phyloP scores from a whole-genome alignment of 2,888 invertebrate species.

The Auanema freiburgensis region DNA sequence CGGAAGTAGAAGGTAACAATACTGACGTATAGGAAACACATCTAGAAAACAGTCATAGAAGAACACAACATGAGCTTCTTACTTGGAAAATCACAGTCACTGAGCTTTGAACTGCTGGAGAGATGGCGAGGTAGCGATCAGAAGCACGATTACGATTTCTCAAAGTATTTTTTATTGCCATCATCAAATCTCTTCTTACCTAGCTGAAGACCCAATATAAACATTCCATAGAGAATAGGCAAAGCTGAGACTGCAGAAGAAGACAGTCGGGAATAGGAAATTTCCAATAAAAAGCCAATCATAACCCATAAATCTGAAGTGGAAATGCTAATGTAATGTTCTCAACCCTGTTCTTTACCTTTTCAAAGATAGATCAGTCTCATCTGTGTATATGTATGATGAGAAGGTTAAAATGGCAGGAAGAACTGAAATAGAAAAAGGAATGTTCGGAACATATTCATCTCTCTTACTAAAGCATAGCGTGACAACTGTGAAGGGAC shows the following conservation, averaged over 20 bases:
- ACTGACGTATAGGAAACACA: too few relatives aligned
- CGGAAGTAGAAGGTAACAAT: too few relatives aligned
- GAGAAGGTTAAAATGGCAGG: slow-evolving; percentile 45
- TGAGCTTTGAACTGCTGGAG: slow-evolving; percentile 34
- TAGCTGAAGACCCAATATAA: slow-evolving; percentile 28
- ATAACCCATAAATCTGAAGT: not conserved
- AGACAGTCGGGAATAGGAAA: slow-evolving; percentile 36
- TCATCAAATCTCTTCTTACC: slow-evolving; percentile 9
- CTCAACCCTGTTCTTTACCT: slow-evolving; percentile 14
- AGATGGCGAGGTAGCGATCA: slow-evolving; percentile 27
- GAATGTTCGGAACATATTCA: not conserved
- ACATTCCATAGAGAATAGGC: slow-evolving; percentile 41
- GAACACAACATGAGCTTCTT: not conserved
- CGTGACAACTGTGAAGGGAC: slow-evolving; percentile 1
- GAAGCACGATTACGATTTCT: slow-evolving; percentile 33
- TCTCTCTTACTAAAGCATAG: slow-evolving; percentile 13
- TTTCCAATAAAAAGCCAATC: slow-evolving; percentile 43
- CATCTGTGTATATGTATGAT: slow-evolving; percentile 42
- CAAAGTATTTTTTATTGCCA: not conserved
- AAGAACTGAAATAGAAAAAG: slow-evolving; percentile 36
- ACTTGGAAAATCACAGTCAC: slow-evolving; percentile 3
- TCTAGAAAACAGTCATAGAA: too few relatives aligned
- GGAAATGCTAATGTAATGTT: not conserved
- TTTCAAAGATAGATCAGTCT: slow-evolving; percentile 27
- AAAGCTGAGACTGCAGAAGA: slow-evolving; percentile 34